phyloP scores from a whole-genome alignment of 2,797 vertebrate species.

The Enteromius paludinosus region DNA sequence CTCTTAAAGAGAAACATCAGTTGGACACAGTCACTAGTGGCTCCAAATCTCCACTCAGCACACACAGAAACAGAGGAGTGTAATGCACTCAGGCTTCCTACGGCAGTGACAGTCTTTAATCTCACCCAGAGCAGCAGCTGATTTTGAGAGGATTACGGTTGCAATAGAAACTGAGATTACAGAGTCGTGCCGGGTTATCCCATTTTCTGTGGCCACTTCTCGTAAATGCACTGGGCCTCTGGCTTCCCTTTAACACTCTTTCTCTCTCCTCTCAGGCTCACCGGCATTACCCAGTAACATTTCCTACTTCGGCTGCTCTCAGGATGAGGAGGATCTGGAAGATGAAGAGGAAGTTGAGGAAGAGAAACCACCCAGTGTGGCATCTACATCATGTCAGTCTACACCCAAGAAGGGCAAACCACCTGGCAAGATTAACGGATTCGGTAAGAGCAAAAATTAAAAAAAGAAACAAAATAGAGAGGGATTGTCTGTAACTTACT shows the following conservation, averaged over 20 bases:
- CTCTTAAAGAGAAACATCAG: slow-evolving; percentile 11
- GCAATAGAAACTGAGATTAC: slow-evolving; percentile 34
- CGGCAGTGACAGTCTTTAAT: slow-evolving; percentile 21
- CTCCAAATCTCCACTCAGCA: slow-evolving; percentile 16
- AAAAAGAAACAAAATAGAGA: background rate
- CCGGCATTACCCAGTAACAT: slow-evolving; percentile 94
- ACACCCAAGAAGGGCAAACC: slow-evolving; percentile 96
- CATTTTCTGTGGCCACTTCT: slow-evolving; percentile 14
- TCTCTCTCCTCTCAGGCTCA: slow-evolving; percentile 80
- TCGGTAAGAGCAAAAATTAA: slow-evolving; percentile 77
- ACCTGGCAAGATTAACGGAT: slow-evolving; percentile 75
- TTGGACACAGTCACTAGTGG: background rate
- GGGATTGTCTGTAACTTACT: background rate
- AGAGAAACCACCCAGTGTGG: slow-evolving; percentile 81
- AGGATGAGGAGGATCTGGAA: slow-evolving; percentile 94
- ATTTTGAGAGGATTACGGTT: slow-evolving; percentile 31
- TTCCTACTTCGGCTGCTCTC: slow-evolving; percentile 97
- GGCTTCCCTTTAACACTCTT: slow-evolving; percentile 19
- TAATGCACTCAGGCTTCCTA: slow-evolving; percentile 3
- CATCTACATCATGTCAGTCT: slow-evolving; percentile 93
- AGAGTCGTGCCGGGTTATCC: background rate
- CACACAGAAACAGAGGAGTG: slow-evolving; percentile 20
- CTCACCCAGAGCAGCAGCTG: slow-evolving; percentile 19
- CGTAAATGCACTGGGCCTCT: background rate
- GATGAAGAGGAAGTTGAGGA: slow-evolving; percentile 87